Evolutionary conservation across 2,797 vertebrate genomes (phyloP), one percentile per base, ranked within the genome.

Genomic region (Cygnus olor): DNA sequence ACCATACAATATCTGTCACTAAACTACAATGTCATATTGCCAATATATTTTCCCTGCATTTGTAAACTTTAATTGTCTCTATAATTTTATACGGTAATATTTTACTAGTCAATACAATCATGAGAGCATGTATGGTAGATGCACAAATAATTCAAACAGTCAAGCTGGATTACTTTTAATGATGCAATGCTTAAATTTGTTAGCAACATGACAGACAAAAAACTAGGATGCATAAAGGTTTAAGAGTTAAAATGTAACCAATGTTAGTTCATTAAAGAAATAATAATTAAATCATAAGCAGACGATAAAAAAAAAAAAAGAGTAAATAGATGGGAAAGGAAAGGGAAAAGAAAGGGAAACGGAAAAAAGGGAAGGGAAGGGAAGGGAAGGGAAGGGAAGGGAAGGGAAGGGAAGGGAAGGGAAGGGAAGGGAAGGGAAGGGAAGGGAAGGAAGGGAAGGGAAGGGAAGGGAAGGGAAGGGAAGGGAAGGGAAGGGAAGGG

Each of bases 41-140:
- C 73, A 96, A 89, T 91, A 78, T 58, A 78, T 54, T 65, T 80
- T 79, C 17, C 27, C 60, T 12, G 34, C 30, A 94, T 94, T 96
- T 93, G 51, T 95, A 74, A 96, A 95, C 34, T 95, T 63, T 86
- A 95, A 90, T 88, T 93, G 68, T 82, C 78, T 45, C 45, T 45
- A 45, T 45, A 85, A 94, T 96, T 90, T 90, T 81, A 56, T 85
- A 86, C 28, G n/a, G 72, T 22, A 78, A 83, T 92, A 90, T 92
- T 95, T 95, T 83, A 76, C 66, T 83, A 96, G 36, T 47, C 93
- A 92, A 80, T 32, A 87, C n/a, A 95, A 77, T 83, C 24, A 91
- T 20, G 51, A 65, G 60, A 87, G 10, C 77, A 58, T 88, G 80
- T 84, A 81, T 19, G 71, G 20, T 86, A 94, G 47, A 72, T 77